Conservation (phyloP, 2,797 vertebrate genomes). For the Glossophaga mutica region DNA sequence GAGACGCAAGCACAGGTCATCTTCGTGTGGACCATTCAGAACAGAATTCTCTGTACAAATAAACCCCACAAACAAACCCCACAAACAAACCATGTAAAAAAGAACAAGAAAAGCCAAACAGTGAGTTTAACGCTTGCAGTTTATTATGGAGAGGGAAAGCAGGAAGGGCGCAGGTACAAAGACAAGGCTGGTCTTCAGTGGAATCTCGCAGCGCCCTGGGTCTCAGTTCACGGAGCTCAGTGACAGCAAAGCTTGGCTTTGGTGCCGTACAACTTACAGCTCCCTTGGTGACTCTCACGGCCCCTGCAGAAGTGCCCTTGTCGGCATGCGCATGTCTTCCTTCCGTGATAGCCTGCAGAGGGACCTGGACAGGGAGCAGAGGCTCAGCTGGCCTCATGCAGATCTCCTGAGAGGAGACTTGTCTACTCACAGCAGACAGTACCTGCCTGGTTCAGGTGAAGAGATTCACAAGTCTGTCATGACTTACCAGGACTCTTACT, state of each 20-base stretch:
- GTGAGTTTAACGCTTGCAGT: background rate
- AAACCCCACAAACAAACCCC: too few species aligned
- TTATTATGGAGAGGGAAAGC: background rate
- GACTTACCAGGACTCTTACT: background rate
- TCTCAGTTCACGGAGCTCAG: background rate
- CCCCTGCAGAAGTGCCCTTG: background rate
- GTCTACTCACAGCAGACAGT: background rate
- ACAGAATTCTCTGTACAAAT: background rate
- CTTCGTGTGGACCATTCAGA: too few species aligned
- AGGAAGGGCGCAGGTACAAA: background rate
- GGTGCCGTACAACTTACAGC: fast-evolving
- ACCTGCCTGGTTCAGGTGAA: background rate
- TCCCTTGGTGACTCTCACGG: fast-evolving
- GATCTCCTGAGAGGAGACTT: background rate
- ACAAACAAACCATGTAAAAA: fast-evolving
- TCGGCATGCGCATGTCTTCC: fast-evolving
- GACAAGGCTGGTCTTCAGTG: background rate
- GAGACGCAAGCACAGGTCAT: fast-evolving
- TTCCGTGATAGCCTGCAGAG: background rate
- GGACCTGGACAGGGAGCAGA: background rate
- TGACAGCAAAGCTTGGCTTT: fast-evolving
- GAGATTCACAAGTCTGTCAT: background rate
- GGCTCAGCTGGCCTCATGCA: background rate
- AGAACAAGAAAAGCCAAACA: background rate
- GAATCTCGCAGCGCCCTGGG: fast-evolving